phyloP scores from a whole-genome alignment of 2,888 invertebrate species.

The Vesta saturnalis region DNA sequence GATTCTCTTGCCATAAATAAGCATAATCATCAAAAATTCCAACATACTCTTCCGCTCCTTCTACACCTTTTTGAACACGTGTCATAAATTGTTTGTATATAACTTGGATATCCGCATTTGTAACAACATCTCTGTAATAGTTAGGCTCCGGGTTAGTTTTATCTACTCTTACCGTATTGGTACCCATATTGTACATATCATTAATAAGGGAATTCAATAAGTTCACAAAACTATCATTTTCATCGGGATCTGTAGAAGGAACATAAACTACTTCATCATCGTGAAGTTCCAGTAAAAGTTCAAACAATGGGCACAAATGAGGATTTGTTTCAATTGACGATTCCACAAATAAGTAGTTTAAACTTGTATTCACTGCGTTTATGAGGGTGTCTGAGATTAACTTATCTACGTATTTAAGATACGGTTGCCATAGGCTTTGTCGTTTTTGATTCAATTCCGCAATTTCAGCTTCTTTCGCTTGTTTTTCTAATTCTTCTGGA shows the following conservation, averaged over 20 bases:
- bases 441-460: slow-evolving; percentile 41
- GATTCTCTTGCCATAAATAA: slow-evolving; percentile 84
- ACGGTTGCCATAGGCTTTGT: slow-evolving; percentile 66
- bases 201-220: slow-evolving; percentile 76
- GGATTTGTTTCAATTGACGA: slow-evolving; percentile 67
- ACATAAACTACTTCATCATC: slow-evolving; percentile 78
- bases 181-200: slow-evolving; percentile 80
- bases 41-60: slow-evolving; percentile 60
- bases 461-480: slow-evolving; percentile 49
- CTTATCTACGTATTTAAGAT: slow-evolving; percentile 73
- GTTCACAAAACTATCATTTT: slow-evolving; percentile 73
- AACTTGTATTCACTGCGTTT: slow-evolving; percentile 65
- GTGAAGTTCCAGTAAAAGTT: slow-evolving; percentile 77
- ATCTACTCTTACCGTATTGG: slow-evolving; percentile 73
- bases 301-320: slow-evolving; percentile 76
- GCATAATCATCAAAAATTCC: slow-evolving; percentile 73
- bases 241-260: slow-evolving; percentile 76
- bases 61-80: slow-evolving; percentile 53
- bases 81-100: slow-evolving; percentile 67
- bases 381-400: slow-evolving; percentile 68
- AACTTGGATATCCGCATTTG: slow-evolving; percentile 69
- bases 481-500: slow-evolving; percentile 39
- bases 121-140: slow-evolving; percentile 65
- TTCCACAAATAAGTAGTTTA: slow-evolving; percentile 69
- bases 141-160: slow-evolving; percentile 14